Evolutionary conservation across 1,140 invertebrate genomes (phyloP).

Genomic region (Watersipora subatra): DNA sequence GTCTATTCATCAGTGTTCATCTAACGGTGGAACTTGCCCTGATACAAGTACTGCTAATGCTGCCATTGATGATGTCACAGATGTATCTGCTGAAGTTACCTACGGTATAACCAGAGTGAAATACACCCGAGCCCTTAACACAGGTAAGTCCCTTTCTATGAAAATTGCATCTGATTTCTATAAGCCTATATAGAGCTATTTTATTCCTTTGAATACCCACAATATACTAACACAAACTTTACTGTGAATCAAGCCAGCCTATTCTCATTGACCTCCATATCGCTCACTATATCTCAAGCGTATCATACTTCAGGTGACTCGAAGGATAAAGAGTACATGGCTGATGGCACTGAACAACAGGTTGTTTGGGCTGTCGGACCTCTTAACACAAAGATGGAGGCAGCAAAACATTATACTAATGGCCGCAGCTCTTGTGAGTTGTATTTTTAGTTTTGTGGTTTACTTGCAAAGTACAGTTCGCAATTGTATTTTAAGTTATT

Average conservation of each 20-base stretch:
- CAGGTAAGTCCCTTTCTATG: no score
- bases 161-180: no score
- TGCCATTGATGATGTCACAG: background rate
- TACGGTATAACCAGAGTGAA: background rate
- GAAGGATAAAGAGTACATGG: background rate
- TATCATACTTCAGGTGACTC: no score
- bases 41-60: background rate
- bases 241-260: no score
- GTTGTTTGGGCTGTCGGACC: background rate
- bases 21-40: background rate
- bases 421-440: background rate
- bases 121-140: background rate
- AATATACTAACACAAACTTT: no score
- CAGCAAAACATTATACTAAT: background rate
- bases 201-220: no score
- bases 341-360: background rate
- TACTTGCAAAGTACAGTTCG: no score
- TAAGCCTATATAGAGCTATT: no score
- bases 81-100: background rate
- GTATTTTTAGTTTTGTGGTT: no score
- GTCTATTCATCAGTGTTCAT: background rate
- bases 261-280: no score
- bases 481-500: no score
- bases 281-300: no score
- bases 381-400: background rate